These are phyloP conservation scores for Ptychochromis oligacanthus DNA, from an alignment of 2,113 vertebrate species.

Conservation along the genomic window DNA sequence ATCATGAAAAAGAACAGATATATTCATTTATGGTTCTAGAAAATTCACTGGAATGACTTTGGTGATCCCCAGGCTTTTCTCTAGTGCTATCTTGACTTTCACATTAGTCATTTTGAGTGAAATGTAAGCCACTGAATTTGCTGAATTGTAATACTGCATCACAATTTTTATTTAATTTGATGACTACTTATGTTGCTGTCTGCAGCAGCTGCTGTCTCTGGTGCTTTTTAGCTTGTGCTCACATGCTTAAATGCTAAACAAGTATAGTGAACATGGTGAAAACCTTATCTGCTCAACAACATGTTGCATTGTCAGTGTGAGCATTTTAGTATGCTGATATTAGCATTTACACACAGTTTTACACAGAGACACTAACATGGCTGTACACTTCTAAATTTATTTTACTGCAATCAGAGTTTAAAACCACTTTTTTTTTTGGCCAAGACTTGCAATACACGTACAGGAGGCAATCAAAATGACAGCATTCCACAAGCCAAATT, in stretches of 20 bases:
- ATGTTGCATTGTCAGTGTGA: not conserved
- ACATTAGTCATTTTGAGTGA: not conserved
- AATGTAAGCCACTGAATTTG: not conserved
- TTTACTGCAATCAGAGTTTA: not conserved
- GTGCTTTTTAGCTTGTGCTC: not conserved
- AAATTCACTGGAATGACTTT: not conserved
- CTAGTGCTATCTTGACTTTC: no score
- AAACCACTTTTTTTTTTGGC: not conserved
- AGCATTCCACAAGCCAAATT: not conserved
- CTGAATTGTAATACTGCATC: not conserved
- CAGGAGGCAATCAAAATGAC: not conserved
- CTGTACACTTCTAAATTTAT: not conserved
- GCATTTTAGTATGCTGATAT: no score
- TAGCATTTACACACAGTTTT: no score
- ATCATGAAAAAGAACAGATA: not conserved
- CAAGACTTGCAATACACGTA: not conserved
- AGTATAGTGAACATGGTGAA: not conserved
- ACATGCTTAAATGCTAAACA: not conserved
- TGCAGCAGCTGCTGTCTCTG: not conserved
- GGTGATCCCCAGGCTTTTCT: rapidly evolving
- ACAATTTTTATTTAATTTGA: not conserved
- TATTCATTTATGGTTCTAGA: not conserved
- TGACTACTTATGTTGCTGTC: not conserved
- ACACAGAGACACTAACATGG: not conserved
- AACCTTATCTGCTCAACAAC: not conserved